phyloP scores from a whole-genome alignment of 2,888 invertebrate genomes.

The Eristalis arbustorum region DNA sequence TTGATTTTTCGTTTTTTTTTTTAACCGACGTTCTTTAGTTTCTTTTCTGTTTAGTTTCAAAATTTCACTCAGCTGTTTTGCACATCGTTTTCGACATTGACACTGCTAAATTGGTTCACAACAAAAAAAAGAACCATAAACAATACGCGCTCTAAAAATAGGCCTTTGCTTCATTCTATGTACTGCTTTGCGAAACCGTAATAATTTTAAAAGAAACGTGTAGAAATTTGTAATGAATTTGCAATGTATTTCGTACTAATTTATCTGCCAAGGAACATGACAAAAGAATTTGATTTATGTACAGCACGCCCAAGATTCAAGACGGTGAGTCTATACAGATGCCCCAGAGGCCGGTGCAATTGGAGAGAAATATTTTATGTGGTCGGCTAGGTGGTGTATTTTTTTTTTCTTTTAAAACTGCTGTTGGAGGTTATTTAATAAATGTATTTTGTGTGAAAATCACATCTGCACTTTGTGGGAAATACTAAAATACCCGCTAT shows the following conservation, averaged over 20 bases:
- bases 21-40: background rate
- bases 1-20: background rate
- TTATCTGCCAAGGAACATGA: constrained; percentile 14
- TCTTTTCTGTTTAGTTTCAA: background rate
- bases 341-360: constrained; percentile 6
- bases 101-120: constrained; percentile 34
- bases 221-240: constrained; percentile 10
- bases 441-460: background rate
- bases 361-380: constrained; percentile 6
- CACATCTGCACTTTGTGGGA: background rate
- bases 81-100: constrained; percentile 33
- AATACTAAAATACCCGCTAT: background rate
- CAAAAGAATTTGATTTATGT: constrained; percentile 38
- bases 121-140: background rate
- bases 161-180: background rate
- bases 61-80: constrained; percentile 23
- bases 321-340: background rate
- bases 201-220: constrained; percentile 28
- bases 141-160: constrained; percentile 24
- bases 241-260: constrained; percentile 25
- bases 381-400: background rate
- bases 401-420: constrained; percentile 23
- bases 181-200: background rate
- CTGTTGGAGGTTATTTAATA: constrained; percentile 12
- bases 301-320: background rate